These are phyloP conservation scores for Chouioia cunea DNA, from an alignment of 2,888 invertebrate species.

Conservation along the genomic window DNA sequence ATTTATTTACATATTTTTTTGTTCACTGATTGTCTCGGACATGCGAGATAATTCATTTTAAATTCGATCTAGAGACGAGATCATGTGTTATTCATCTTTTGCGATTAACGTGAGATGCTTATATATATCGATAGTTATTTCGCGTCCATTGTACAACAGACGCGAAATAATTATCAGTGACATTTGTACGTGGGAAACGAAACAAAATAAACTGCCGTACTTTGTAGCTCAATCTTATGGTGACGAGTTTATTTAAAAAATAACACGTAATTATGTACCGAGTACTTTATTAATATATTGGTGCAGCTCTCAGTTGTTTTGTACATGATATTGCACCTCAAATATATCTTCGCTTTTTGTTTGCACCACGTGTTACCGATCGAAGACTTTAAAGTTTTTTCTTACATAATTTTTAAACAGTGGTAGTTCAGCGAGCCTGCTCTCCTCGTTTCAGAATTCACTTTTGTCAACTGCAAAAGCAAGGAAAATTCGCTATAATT, in stretches of 20 bases:
- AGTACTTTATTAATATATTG: conserved; percentile 15
- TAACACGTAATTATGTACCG: background rate
- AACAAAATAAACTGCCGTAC: too few relatives aligned
- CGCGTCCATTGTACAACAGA: conserved; percentile 9
- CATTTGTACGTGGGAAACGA: too few relatives aligned
- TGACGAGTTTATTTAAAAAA: background rate
- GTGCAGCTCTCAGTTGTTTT: conserved; percentile 27
- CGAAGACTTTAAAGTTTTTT: too few relatives aligned
- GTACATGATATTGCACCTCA: conserved; percentile 39
- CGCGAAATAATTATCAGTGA: too few relatives aligned
- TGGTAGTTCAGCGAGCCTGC: too few relatives aligned
- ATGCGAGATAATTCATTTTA: conserved; percentile 33
- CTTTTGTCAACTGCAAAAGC: too few relatives aligned
- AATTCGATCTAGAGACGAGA: conserved; percentile 31
- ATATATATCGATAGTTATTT: conserved; percentile 1
- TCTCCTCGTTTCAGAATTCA: too few relatives aligned
- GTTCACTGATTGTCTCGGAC: conserved; percentile 50
- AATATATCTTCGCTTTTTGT: background rate
- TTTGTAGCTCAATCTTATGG: too few relatives aligned
- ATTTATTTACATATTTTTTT: conserved; percentile 43
- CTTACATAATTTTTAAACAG: too few relatives aligned
- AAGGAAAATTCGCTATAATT: too few relatives aligned
- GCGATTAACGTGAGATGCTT: background rate
- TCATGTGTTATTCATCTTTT: conserved; percentile 7
- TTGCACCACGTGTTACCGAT: background rate